These are phyloP conservation scores for Tetragonula carbonaria DNA, from an alignment of 2,888 invertebrate genomes.

Conservation along the genomic window DNA sequence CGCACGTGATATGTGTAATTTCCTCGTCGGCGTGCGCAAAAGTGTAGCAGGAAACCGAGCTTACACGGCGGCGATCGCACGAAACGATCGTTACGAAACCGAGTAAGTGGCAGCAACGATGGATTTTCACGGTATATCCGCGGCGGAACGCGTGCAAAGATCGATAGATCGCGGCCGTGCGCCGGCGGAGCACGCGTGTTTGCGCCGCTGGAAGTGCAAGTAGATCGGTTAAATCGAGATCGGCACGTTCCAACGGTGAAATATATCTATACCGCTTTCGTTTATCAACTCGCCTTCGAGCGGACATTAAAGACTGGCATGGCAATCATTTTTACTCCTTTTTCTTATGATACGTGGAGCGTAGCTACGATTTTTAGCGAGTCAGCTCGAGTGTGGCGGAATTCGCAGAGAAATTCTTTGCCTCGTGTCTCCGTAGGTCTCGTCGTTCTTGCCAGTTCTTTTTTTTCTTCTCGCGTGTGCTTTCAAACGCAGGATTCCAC, in stretches of 20 bases:
- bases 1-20: not conserved
- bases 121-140: constrained; percentile 34
- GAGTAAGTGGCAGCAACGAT: not conserved
- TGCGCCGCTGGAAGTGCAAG: constrained; percentile 8
- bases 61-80: constrained; percentile 1
- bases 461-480: too few relatives aligned
- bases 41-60: constrained; percentile 13
- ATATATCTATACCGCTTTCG: constrained; percentile 33
- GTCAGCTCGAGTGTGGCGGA: not conserved
- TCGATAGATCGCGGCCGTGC: constrained; percentile 28
- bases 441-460: not conserved
- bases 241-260: constrained; percentile 30
- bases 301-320: not conserved
- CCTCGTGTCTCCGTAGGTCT: too few relatives aligned
- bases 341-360: not conserved
- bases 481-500: not conserved
- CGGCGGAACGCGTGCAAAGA: constrained; percentile 27
- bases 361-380: not conserved
- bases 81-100: constrained; percentile 13
- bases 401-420: not conserved
- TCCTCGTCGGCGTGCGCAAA: not conserved
- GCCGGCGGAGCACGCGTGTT: constrained; percentile 16
- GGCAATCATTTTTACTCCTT: not conserved
- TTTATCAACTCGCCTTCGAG: constrained; percentile 18
- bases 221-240: constrained; percentile 31